A percentile compares a stretch with the other conserved stretches of the same genome.
Evolutionary conservation across 1,140 invertebrate species (phyloP).

Genomic region (Drosophila miranda): DNA sequence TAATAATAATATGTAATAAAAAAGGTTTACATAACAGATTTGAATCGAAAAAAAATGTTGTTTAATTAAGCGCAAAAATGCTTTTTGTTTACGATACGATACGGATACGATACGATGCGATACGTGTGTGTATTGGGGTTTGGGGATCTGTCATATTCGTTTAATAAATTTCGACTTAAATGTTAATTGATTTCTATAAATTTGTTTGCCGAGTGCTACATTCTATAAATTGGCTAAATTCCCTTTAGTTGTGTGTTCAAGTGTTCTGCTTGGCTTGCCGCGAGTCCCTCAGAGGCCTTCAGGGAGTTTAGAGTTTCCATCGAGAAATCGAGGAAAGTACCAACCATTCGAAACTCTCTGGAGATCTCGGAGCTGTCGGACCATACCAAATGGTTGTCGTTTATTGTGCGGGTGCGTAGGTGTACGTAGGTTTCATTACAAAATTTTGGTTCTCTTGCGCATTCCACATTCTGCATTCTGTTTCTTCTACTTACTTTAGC

Average conservation of each 20-base stretch:
- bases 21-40: constrained; percentile 60
- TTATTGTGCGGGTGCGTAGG: constrained; percentile 68
- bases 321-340: background rate
- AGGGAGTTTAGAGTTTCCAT: too few species aligned
- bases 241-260: constrained; percentile 34
- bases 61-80: constrained; percentile 63
- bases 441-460: constrained; percentile 70
- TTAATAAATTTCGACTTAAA: constrained; percentile 51
- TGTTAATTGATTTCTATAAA: constrained; percentile 59
- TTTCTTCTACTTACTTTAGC: constrained; percentile 61
- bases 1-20: constrained; percentile 46
- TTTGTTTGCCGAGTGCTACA: constrained; percentile 51
- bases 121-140: constrained; percentile 8
- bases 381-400: constrained; percentile 17
- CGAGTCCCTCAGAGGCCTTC: too few species aligned
- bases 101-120: background rate
- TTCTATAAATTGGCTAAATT: constrained; percentile 75
- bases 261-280: background rate
- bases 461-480: constrained; percentile 42
- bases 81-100: constrained; percentile 42
- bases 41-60: constrained; percentile 66
- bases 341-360: background rate
- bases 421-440: constrained; percentile 48
- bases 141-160: constrained; percentile 27
- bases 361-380: constrained; percentile 5